Conservation (phyloP, 2,888 invertebrate genomes). For the Galerucella nymphaeae region DNA sequence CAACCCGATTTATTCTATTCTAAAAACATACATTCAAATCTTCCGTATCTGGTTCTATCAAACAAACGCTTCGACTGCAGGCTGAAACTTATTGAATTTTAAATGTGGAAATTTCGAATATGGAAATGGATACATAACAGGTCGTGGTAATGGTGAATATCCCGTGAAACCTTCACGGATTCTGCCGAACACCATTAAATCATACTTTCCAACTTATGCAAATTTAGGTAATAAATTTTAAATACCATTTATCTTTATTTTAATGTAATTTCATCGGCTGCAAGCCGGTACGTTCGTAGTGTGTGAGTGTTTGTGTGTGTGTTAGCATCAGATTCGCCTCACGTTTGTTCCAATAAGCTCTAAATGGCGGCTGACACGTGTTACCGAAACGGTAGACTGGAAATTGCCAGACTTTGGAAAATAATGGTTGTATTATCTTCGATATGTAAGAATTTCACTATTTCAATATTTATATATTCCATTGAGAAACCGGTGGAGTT, state of each 20-base stretch:
- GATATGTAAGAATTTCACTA: constrained; percentile 28
- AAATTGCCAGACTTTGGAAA: constrained; percentile 31
- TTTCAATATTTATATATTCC: constrained; percentile 29
- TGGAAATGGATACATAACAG: constrained; percentile 5
- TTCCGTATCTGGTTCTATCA: neutral
- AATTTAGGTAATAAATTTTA: constrained; percentile 43
- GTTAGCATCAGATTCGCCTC: constrained; percentile 41
- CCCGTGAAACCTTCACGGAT: constrained; percentile 15
- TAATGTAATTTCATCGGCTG: constrained; percentile 43
- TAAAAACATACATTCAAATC: neutral
- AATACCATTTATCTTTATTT: constrained; percentile 45
- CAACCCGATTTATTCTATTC: too few relatives aligned
- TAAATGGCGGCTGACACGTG: constrained; percentile 40
- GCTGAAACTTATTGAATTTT: neutral
- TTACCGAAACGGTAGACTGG: constrained; percentile 35
- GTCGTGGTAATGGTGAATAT: constrained; percentile 8
- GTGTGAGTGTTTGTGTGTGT: too few relatives aligned
- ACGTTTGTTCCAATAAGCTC: constrained; percentile 48
- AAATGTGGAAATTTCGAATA: neutral
- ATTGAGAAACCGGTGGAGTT: neutral
- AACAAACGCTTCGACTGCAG: neutral
- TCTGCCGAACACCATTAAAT: constrained; percentile 34
- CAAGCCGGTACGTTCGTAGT: constrained; percentile 24
- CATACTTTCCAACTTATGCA: constrained; percentile 43
- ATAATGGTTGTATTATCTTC: constrained; percentile 27